phyloP scores from a whole-genome alignment of 2,113 vertebrate genomes.

The Heteronetta atricapilla region DNA sequence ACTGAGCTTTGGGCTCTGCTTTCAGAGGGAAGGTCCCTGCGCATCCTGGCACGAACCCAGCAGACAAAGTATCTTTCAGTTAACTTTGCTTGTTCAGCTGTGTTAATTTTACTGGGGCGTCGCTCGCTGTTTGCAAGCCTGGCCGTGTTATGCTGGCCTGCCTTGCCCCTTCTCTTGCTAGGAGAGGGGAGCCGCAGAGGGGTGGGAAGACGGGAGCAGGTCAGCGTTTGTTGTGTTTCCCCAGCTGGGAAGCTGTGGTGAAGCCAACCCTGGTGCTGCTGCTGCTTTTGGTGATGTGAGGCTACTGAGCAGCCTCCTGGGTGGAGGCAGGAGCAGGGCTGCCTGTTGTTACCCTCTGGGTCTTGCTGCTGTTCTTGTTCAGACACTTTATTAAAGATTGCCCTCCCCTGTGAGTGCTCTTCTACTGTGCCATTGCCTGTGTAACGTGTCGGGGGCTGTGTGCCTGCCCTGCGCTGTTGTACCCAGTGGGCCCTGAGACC shows the following conservation, averaged over 20 bases:
- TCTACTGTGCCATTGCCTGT: rapidly evolving
- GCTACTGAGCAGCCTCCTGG: background rate
- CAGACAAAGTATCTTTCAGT: background rate
- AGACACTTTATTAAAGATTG: background rate
- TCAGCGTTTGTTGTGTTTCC: background rate
- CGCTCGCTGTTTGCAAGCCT: background rate
- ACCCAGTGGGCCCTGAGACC: background rate
- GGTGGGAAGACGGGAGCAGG: background rate
- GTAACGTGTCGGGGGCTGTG: background rate
- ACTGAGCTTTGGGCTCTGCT: background rate
- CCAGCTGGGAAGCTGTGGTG: background rate
- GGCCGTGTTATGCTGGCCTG: background rate
- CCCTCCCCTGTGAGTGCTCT: background rate
- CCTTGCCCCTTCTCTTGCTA: background rate
- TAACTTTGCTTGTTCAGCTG: background rate
- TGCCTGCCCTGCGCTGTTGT: background rate
- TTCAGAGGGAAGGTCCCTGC: background rate
- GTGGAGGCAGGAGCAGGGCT: background rate
- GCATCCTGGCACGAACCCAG: background rate
- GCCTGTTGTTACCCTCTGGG: background rate
- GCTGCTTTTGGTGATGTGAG: background rate
- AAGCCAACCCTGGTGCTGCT: background rate
- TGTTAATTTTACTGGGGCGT: background rate
- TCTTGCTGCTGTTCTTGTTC: background rate
- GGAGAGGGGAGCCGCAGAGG: background rate